A percentile compares a stretch with the other conserved stretches of the same genome.
Evolutionary conservation across 2,113 vertebrate genomes (phyloP).

Genomic region (Cygnus atratus): DNA sequence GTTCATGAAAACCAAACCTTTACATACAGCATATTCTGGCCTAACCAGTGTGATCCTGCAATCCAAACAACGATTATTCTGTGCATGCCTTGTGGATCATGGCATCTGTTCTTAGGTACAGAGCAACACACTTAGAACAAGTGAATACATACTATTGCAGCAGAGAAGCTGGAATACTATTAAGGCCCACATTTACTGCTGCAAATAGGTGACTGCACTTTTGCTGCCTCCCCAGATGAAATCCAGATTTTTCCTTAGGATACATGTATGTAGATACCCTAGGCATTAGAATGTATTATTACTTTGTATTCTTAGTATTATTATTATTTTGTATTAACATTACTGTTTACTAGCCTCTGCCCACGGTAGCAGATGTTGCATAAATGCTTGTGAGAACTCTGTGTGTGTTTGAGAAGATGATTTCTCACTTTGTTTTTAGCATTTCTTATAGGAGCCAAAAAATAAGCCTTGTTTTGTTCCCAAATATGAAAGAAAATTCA

Average conservation of each 20-base stretch:
- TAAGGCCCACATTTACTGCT: not conserved
- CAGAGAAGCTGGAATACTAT: not conserved
- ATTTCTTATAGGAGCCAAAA: slow-evolving; percentile 14
- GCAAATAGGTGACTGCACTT: not conserved
- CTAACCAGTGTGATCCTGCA: not conserved
- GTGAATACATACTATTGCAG: not conserved
- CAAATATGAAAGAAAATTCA: slow-evolving; percentile 38
- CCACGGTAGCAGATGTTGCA: not conserved
- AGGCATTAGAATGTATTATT: not conserved
- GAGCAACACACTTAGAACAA: not conserved
- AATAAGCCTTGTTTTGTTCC: slow-evolving; percentile 27
- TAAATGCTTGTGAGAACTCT: not conserved
- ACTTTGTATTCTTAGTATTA: not conserved
- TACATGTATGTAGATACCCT: not conserved
- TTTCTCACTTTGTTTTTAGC: not conserved
- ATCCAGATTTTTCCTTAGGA: not conserved
- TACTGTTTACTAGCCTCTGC: not conserved
- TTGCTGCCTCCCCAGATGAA: not conserved
- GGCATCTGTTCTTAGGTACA: not conserved
- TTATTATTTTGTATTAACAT: not conserved
- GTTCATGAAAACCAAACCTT: not conserved
- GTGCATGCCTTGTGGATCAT: not conserved
- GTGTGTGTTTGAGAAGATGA: not conserved
- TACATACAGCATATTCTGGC: not conserved
- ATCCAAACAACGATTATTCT: not conserved